A percentile compares a stretch with the other conserved stretches of the same genome.
Evolutionary conservation across 2,113 vertebrate species (phyloP).

Genomic region (Dicentrarchus labrax): DNA sequence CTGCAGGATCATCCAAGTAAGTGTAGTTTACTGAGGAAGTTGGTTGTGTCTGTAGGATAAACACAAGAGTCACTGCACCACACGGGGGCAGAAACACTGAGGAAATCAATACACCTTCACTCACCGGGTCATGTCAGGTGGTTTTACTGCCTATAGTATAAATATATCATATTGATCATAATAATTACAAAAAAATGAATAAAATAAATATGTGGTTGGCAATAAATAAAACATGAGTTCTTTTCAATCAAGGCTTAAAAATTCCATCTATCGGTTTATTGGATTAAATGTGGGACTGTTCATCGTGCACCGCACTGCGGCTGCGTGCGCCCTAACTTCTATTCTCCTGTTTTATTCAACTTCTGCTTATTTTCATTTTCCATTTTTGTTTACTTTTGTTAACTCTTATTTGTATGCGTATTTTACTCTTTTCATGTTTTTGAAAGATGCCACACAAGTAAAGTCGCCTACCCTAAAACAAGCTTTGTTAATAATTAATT

Average conservation of each 20-base stretch:
- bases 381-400: neutral
- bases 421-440: neutral
- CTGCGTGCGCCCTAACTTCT: neutral
- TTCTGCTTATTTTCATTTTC: neutral
- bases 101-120: constrained; percentile 60
- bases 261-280: neutral
- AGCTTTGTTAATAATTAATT: neutral
- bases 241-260: neutral
- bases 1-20: neutral
- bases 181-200: neutral
- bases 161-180: neutral
- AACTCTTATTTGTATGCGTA: neutral
- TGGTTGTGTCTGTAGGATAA: constrained; percentile 23
- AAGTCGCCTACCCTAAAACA: neutral
- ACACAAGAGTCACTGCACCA: constrained; percentile 69
- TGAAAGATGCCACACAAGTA: neutral
- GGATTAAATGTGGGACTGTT: neutral
- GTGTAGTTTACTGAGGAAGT: neutral
- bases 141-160: neutral
- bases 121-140: constrained; percentile 53
- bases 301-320: neutral
- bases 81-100: constrained; percentile 83
- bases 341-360: neutral
- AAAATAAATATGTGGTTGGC: neutral
- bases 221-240: neutral